Base-by-base conservation (phyloP, 2,888 invertebrate genomes). In the Aleiodes leptofemur region DNA sequence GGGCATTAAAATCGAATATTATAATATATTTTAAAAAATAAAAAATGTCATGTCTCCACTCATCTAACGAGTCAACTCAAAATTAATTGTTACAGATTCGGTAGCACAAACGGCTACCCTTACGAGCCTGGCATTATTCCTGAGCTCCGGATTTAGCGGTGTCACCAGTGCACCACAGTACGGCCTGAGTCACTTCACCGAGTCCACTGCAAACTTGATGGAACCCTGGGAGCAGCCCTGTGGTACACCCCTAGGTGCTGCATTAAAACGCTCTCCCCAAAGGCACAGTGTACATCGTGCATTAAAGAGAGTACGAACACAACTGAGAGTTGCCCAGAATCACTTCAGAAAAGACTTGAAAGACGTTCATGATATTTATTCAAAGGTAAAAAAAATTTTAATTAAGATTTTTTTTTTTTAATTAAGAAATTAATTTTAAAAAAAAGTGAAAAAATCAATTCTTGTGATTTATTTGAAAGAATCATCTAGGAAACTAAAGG, bases 171-270 rank as follows among this genome's bases (percentile, higher is more conserved):
- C 84, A 71, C 86, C 86, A 29, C 80, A 82, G 4, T 85, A 85
- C 85, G 83, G 83, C 57, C 78, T 83, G 50, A 82, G 80, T 43
- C n/a, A n/a, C n/a, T 78, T 82, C 53, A 71, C 80, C 11, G 81
- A 82, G 23, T 75, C 83, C 29, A 76, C 78, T 48, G 29, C 74
- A 29, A 79, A 77, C 55, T 73, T 78, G 55, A 84, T 85, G 86
- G 84, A 88, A 74, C 86, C 87, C 48, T 90, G 90, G 90, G 78
- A 85, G 43, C 85, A 86, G 66, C 89, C 90, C 48, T 90, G 90
- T 77, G 89, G 89, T 34, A 85, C 84, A 5, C 83, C 84, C 1
- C 81, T 86, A n/a, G 82, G 83, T 3, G 82, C 83, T 13, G 83
- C 83, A 51, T 77, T 84, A 3, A 83, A 83, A 73, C 83, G 81